Evolutionary conservation across 2,113 vertebrate species (phyloP).

Genomic region (Ptyas mucosa): DNA sequence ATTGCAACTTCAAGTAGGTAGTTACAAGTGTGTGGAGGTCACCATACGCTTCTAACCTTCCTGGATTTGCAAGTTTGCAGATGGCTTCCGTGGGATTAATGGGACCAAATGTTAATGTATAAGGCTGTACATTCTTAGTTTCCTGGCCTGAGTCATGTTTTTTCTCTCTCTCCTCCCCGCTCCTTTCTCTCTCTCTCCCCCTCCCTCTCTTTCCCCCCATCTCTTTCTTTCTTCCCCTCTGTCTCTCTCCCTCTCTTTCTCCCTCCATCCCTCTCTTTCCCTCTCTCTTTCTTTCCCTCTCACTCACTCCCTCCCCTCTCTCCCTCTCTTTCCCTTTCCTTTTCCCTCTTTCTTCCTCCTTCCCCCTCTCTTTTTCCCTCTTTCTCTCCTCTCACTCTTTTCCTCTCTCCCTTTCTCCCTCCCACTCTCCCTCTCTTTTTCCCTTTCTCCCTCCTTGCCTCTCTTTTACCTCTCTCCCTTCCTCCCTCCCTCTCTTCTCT

Average conservation of each 20-base stretch:
- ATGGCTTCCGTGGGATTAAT: background rate
- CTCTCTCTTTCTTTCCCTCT: too few species aligned
- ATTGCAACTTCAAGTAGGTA: background rate
- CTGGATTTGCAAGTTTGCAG: constrained; percentile 18
- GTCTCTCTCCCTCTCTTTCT: background rate
- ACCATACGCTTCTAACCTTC: background rate
- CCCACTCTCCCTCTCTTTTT: background rate
- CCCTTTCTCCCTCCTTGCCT: background rate
- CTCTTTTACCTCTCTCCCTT: too few species aligned
- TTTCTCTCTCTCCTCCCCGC: background rate
- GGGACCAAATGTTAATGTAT: background rate
- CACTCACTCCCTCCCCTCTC: background rate
- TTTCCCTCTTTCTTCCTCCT: background rate
- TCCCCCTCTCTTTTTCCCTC: background rate
- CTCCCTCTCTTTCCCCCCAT: background rate
- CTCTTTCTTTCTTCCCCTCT: background rate
- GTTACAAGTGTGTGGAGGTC: background rate
- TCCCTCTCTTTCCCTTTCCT: too few species aligned
- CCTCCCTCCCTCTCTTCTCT: too few species aligned
- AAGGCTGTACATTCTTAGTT: accelerated
- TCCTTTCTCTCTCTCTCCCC: too few species aligned
- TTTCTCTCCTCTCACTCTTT: background rate
- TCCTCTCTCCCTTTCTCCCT: background rate
- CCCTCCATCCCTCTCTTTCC: background rate
- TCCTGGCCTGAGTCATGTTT: constrained; percentile 1